Base-by-base conservation (phyloP, 2,113 vertebrate genomes). In the Oreotrochilus melanogaster region DNA sequence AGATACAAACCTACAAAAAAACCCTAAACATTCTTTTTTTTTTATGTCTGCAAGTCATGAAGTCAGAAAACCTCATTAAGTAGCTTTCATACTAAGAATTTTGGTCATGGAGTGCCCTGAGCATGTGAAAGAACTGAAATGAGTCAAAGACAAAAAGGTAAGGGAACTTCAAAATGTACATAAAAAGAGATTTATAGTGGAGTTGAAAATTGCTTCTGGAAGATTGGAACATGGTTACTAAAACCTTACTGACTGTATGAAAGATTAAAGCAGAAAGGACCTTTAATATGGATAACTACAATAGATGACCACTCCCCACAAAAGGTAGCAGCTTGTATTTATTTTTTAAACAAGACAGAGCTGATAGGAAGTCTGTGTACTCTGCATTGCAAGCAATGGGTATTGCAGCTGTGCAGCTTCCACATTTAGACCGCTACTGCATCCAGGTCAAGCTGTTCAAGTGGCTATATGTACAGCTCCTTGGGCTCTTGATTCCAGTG, bases 291-390 rank as follows among this genome's bases (percentile, higher is more conserved):
- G 45, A 53, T 60, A 51, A 78, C 39, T 28, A 18, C 19, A n/a
- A 53, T 0, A 53, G 16, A 47, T 3, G 65, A 72, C 7, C 0
- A 2, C 5, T 21, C 3, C 10, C 18, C 16, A 65, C 25, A 25
- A 39, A 51, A 51, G 27, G 28, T 22, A 73, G 11, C 4, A 42
- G 47, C 23, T 19, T 33, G 12, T 5, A 2, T 6, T 53, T 17
- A 14, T 22, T 43, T 71, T 67, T 39, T 7, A 31, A 43, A 53
- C 10, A 33, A 72, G 35, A 18, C 9, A 60, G 14, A 30, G 9
- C 7, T 60, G 19, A 28, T 47, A 51, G 33, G n/a, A 85, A 73
- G 39, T 28, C 31, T 64, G 8, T 64, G 8, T 58, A 33, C 31
- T 28, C 18, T 53, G 16, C 13, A 14, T 39, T 66, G 19, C 28